A percentile compares a stretch with the other conserved stretches of the same genome.
These are phyloP conservation scores for Melinaea menophilus DNA, from an alignment of 2,888 invertebrate species.

Conservation along the genomic window DNA sequence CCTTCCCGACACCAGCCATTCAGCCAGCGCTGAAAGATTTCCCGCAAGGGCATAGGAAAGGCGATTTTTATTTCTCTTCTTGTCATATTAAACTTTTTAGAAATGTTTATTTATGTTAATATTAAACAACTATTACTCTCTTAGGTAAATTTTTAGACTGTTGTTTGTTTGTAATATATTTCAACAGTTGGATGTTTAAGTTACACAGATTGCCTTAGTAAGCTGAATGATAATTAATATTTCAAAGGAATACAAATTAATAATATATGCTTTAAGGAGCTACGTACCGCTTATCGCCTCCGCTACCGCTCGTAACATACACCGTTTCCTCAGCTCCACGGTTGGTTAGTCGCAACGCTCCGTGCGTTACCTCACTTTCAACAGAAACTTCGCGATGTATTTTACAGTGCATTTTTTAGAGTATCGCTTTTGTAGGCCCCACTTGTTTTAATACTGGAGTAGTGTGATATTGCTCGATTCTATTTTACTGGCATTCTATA, in stretches of 20 bases:
- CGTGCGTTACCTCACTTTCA: conserved; percentile 75
- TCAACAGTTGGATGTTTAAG: no score
- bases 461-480: conserved; percentile 53
- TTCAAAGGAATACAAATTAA: no score
- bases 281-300: neutral
- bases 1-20: conserved; percentile 78
- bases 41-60: conserved; percentile 33
- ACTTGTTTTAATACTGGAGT: conserved; percentile 69
- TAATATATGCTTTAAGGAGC: neutral
- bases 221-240: no score
- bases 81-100: neutral
- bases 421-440: conserved; percentile 72
- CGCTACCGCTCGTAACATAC: conserved; percentile 37
- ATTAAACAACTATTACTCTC: no score
- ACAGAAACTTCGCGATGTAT: conserved; percentile 74
- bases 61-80: conserved; percentile 31
- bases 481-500: conserved; percentile 34
- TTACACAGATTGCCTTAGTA: no score
- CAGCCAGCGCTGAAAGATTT: conserved; percentile 48
- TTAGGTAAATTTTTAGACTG: no score
- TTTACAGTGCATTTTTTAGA: conserved; percentile 75
- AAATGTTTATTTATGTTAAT: no score
- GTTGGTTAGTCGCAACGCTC: conserved; percentile 74
- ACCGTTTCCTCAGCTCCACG: conserved; percentile 60
- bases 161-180: no score